Percentiles rank a stretch among this genome's conserved stretches.
phyloP scores from a whole-genome alignment of 2,797 vertebrate genomes.

The Alca torda region DNA sequence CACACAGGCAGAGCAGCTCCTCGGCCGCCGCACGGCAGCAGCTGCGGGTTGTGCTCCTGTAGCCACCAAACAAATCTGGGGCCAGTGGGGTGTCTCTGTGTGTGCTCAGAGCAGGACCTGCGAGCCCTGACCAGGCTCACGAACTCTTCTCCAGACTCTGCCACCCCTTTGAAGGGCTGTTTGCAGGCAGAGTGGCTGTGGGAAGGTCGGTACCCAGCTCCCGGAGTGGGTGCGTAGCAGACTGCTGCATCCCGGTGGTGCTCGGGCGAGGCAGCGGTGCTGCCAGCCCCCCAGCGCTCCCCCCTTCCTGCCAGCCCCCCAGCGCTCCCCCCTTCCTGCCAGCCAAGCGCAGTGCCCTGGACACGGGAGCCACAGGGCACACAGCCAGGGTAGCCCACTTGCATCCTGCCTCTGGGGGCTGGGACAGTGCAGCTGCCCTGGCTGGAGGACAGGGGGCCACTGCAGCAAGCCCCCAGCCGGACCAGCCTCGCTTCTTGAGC shows the following conservation, averaged over 20 bases:
- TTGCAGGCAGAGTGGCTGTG: not conserved
- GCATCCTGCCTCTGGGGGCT: not conserved
- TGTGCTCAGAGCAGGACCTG: not conserved
- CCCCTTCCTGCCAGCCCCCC: not conserved
- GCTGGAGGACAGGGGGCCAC: not conserved
- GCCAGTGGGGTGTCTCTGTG: accelerated
- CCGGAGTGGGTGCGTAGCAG: not conserved
- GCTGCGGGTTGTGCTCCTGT: not conserved
- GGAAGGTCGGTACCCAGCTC: not conserved
- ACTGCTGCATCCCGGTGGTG: accelerated
- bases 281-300: not conserved
- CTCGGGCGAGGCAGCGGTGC: accelerated
- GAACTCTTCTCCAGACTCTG: not conserved
- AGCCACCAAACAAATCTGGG: not conserved
- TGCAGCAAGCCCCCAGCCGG: not conserved
- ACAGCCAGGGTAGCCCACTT: not conserved
- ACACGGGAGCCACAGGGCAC: not conserved
- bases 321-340: not conserved
- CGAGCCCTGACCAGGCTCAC: not conserved
- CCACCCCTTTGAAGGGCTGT: not conserved
- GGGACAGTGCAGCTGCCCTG: not conserved
- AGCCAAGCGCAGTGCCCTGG: not conserved
- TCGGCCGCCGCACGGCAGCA: accelerated
- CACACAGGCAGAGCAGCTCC: not conserved
- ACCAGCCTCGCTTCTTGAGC: not conserved